A percentile compares a stretch with the other conserved stretches of the same genome.
phyloP scores from a whole-genome alignment of 2,888 invertebrate species.

The Rhingia campestris region DNA sequence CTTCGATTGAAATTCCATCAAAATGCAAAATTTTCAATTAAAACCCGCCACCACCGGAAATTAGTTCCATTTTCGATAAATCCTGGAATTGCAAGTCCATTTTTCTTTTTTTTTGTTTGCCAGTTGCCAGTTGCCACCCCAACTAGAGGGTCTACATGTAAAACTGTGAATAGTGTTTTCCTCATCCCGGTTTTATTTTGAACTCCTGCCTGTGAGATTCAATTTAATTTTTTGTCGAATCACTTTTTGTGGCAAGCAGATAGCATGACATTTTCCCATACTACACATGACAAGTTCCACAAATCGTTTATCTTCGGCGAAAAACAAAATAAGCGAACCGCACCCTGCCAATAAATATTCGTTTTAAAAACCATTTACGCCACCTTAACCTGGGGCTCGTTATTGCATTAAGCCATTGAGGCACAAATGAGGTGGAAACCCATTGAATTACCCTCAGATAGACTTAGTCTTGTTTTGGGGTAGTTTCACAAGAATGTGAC shows the following conservation, averaged over 20 bases:
- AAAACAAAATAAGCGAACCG: too few relatives aligned
- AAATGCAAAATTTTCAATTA: constrained; percentile 83
- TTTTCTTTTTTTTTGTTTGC: not conserved
- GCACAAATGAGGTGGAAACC: constrained; percentile 49
- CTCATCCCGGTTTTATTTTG: constrained; percentile 18
- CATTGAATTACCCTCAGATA: constrained; percentile 36
- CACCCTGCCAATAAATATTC: constrained; percentile 44
- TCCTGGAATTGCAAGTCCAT: constrained; percentile 44
- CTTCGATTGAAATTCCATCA: constrained; percentile 79
- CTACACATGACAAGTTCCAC: not conserved
- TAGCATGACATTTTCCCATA: not conserved
- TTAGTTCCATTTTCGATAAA: constrained; percentile 73
- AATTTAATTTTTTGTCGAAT: constrained; percentile 61
- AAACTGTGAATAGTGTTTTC: constrained; percentile 14
- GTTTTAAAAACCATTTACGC: constrained; percentile 38
- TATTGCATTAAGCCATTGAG: constrained; percentile 46
- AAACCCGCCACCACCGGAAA: constrained; percentile 77
- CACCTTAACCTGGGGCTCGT: constrained; percentile 34
- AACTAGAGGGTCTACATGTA: not conserved
- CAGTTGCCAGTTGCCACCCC: too few relatives aligned
- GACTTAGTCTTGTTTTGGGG: not conserved
- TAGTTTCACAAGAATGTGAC: constrained; percentile 8
- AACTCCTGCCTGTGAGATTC: constrained; percentile 10
- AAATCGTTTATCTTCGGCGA: constrained; percentile 20
- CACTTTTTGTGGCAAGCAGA: constrained; percentile 44